phyloP scores from a whole-genome alignment of 2,888 invertebrate genomes.

The Scaptomyza caliginosa region DNA sequence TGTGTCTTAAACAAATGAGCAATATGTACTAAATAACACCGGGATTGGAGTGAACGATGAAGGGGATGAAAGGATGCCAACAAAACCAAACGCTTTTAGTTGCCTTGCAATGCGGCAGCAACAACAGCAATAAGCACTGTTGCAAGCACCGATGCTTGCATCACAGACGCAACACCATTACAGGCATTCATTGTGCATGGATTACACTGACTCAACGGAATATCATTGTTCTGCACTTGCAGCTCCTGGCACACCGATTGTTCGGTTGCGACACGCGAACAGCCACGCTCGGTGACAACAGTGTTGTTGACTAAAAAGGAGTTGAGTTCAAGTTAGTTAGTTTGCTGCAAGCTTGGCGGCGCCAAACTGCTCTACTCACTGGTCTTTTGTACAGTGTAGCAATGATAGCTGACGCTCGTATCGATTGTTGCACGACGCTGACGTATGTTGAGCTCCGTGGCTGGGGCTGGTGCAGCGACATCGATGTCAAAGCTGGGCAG shows the following conservation, averaged over 20 bases:
- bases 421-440: slow-evolving; percentile 50
- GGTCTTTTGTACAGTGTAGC: slow-evolving; percentile 69
- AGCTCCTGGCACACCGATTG: slow-evolving; percentile 71
- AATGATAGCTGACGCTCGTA: slow-evolving; percentile 70
- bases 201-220: slow-evolving; percentile 59
- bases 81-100: slow-evolving; percentile 32
- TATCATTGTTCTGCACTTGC: slow-evolving; percentile 39
- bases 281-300: slow-evolving; percentile 71
- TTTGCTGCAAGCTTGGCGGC: too few species aligned
- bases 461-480: background rate
- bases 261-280: slow-evolving; percentile 66
- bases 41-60: slow-evolving; percentile 39
- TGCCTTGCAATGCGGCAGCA: slow-evolving; percentile 65
- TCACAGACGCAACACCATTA: slow-evolving; percentile 73
- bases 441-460: slow-evolving; percentile 51
- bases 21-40: slow-evolving; percentile 68
- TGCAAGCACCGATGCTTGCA: slow-evolving; percentile 70
- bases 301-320: slow-evolving; percentile 65
- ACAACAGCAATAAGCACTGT: slow-evolving; percentile 66
- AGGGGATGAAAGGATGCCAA: background rate
- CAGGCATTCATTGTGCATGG: slow-evolving; percentile 76
- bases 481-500: slow-evolving; percentile 4
- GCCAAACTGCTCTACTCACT: background rate
- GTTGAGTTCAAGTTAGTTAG: slow-evolving; percentile 4
- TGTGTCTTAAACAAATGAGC: slow-evolving; percentile 46